These are phyloP conservation scores for Sebastes elongatus DNA, from an alignment of 2,797 vertebrate species.

Conservation along the genomic window DNA sequence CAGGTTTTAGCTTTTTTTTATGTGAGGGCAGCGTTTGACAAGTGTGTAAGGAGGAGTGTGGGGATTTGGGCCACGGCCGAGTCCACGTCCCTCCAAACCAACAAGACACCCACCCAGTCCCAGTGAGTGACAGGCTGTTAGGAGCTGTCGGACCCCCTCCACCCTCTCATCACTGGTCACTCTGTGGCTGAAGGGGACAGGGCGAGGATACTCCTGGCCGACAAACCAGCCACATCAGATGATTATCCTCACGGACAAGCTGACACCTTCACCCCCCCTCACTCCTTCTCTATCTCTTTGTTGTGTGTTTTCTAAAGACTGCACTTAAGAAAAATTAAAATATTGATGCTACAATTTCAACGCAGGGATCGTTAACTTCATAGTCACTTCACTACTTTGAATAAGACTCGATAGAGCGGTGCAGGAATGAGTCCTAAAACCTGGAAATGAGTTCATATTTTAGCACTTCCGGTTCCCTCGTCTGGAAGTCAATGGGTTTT, in stretches of 20 bases:
- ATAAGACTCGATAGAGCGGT: too few relatives aligned
- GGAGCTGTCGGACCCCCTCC: conserved; percentile 60
- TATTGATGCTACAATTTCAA: not conserved
- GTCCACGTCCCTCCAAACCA: conserved; percentile 37
- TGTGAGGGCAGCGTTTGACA: not conserved
- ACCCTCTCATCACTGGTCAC: conserved; percentile 43
- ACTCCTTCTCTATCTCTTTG: not conserved
- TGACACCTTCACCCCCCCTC: conserved; percentile 32
- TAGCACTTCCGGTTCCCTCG: too few relatives aligned
- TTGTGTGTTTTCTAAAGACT: conserved; percentile 4
- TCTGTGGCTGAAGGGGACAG: conserved; percentile 66
- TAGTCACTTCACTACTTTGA: too few relatives aligned
- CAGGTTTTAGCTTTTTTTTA: not conserved
- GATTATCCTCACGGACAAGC: conserved; percentile 55
- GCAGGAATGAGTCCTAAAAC: too few relatives aligned
- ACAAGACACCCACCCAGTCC: conserved; percentile 18
- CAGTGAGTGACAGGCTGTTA: conserved; percentile 68
- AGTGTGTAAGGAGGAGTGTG: not conserved
- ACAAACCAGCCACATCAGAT: conserved; percentile 59
- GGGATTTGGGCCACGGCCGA: conserved; percentile 28
- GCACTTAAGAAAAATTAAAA: not conserved
- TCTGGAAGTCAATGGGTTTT: too few relatives aligned
- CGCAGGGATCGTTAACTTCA: not conserved
- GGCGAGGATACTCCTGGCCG: conserved; percentile 45
- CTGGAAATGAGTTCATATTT: too few relatives aligned